Base-by-base conservation (phyloP, 2,888 invertebrate genomes). In the Drosophila suboccidentalis region DNA sequence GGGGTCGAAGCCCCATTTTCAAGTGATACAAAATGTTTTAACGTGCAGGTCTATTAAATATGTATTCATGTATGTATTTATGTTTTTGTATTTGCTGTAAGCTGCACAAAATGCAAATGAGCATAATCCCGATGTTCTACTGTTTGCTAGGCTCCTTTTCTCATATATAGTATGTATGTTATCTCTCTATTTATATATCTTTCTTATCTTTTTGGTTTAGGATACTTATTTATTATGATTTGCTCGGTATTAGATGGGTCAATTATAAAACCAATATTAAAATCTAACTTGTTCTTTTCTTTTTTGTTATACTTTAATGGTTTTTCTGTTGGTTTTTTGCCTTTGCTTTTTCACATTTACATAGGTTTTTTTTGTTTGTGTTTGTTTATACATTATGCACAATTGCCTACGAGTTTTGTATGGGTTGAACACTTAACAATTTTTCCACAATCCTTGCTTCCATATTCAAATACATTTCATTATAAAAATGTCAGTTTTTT, bases 211-310 rank as follows among this genome's bases (percentile, higher is more conserved):
- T 58, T 50, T 50, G 19, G 26, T 55, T 51, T 54, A 39, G 70
- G 17, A 44, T 71, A 62, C 74, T 66, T 76, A 73, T 60, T 62
- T 61, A 19, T 55, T 68, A 69, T 77, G 78, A 73, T 73, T 76
- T 76, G 61, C 65, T 74, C 62, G 59, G 57, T 73, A 55, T 57
- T 57, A 61, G 36, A 61, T 74, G 74, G 65, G 59, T 76, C 62
- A 70, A 68, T 69, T 77, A 69, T 55, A 77, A 73, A 77, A 77
- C 44, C 78, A 70, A 70, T 73, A 68, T 69, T 77, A 60, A 73
- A 69, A 73, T 73, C 76, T 65, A 76, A 51, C 49, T 60, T 50
- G 19, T 50, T 54, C 32, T 44, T 60, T 11, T 26, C 36, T 60
- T 11, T 60, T 36, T 54, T 41, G 46, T 46, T 72, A 46, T 34